Evolutionary conservation across 1,140 invertebrate genomes (phyloP), one percentile per base, ranked within the genome.

Genomic region (Archivesica marissinica): DNA sequence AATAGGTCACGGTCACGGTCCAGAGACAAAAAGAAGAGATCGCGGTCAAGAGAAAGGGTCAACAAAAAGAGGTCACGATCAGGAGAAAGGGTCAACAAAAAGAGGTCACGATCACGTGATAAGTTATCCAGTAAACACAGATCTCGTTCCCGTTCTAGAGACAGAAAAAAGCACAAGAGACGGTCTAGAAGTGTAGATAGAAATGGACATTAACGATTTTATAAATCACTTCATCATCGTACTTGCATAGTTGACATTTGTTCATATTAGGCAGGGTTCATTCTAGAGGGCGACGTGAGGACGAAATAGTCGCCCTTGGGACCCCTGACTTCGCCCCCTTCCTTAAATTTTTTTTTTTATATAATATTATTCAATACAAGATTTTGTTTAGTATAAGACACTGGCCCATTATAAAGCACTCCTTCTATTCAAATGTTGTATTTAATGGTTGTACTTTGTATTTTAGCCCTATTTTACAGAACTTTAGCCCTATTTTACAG

Each of bases 21-120:
- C 25, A 74, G 68, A 85, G 25, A 68, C 50, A 15, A 76, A 47
- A 85, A 82, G 38, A 41, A 23, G 15, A 75, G 78, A 59, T 86
- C 85, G 52, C 33, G 68, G 44, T 74, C 66, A 39, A 70, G 39
- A 38, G 83, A 85, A 59, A 68, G 72, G 38, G 56, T 56, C 17
- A 23, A 56, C 0, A 61, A 75, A 23, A 61, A 83, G 38, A 77
- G 80, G 76, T 88, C 84, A 68, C 70, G 77, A 50, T 86, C 83
- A 56, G 38, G 39, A 23, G 76, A 82, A 30, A 90, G 74, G 52
- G 72, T 17, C 52, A 75, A 17, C 11, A 77, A 61, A 39, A 59
- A 75, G 44, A 85, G 81, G 44, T 85, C 85, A 25, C 80, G 66
- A 50, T 85, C 82, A 56, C 39, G 38, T n/a, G 70, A 64, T 11